phyloP scores from a whole-genome alignment of 2,888 invertebrate species.

The Macropis europaea region DNA sequence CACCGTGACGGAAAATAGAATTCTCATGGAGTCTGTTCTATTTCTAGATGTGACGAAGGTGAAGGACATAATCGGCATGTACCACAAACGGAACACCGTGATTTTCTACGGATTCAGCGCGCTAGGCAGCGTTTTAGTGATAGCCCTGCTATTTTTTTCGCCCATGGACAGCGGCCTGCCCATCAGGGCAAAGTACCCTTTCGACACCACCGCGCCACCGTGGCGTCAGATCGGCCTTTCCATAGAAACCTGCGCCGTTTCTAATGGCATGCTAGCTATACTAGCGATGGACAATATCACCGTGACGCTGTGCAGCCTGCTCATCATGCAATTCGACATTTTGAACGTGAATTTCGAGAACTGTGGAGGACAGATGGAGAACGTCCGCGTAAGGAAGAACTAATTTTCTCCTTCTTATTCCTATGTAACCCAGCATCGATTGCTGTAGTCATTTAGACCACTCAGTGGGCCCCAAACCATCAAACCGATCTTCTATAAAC shows the following conservation, averaged over 20 bases:
- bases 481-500: too few species aligned
- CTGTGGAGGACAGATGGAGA: conserved; percentile 14
- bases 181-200: conserved; percentile 69
- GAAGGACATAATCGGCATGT: conserved; percentile 34
- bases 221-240: conserved; percentile 59
- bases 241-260: conserved; percentile 59
- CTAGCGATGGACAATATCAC: conserved; percentile 63
- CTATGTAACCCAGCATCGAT: not conserved
- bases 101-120: conserved; percentile 53
- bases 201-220: conserved; percentile 61
- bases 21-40: too few species aligned
- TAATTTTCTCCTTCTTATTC: not conserved
- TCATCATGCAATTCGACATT: conserved; percentile 61
- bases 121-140: conserved; percentile 50
- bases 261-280: conserved; percentile 59
- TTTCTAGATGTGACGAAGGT: conserved; percentile 5
- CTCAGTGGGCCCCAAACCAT: too few species aligned
- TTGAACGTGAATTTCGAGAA: conserved; percentile 60
- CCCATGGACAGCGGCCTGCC: conserved; percentile 67
- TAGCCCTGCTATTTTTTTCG: conserved; percentile 62
- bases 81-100: conserved; percentile 47
- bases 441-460: too few species aligned
- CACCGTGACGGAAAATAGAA: too few species aligned
- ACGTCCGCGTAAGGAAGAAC: not conserved
- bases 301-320: conserved; percentile 54